A percentile compares a stretch with the other conserved stretches of the same genome.
Conservation (phyloP, 2,113 vertebrate genomes). For the Columbina picui region DNA sequence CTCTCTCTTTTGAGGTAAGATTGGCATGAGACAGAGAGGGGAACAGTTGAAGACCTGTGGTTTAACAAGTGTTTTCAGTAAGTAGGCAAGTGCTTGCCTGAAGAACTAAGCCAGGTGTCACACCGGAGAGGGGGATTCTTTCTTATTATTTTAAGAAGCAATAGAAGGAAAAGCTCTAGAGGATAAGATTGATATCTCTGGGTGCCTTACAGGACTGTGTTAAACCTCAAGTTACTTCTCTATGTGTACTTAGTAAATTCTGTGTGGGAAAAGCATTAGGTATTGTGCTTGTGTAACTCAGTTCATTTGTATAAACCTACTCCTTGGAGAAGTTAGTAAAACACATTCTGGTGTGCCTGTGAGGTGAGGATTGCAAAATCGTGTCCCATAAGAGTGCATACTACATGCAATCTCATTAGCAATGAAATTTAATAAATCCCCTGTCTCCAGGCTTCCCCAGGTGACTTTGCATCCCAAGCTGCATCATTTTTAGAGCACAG, state of each 20-base stretch:
- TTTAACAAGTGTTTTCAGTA: background rate
- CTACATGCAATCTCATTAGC: background rate
- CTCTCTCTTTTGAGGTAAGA: background rate
- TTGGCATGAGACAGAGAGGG: background rate
- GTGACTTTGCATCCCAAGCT: background rate
- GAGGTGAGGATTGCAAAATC: background rate
- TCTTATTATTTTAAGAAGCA: background rate
- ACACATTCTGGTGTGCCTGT: background rate
- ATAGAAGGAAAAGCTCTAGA: background rate
- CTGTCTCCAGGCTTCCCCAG: background rate
- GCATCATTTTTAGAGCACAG: background rate
- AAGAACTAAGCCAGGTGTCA: background rate
- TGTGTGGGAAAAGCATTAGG: background rate
- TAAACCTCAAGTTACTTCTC: background rate
- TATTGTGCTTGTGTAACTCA: background rate
- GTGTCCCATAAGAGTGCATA: background rate
- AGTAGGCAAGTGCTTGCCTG: background rate
- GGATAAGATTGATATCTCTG: background rate
- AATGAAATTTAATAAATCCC: background rate
- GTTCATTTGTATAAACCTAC: background rate
- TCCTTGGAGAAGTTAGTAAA: slow-evolving; percentile 11
- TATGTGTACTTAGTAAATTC: background rate
- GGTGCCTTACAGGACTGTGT: background rate
- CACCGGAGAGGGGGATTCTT: background rate
- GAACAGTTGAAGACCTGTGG: background rate